A percentile compares a stretch with the other conserved stretches of the same genome.
Conservation (phyloP, 2,113 vertebrate genomes). For the Catharus bicknelli region DNA sequence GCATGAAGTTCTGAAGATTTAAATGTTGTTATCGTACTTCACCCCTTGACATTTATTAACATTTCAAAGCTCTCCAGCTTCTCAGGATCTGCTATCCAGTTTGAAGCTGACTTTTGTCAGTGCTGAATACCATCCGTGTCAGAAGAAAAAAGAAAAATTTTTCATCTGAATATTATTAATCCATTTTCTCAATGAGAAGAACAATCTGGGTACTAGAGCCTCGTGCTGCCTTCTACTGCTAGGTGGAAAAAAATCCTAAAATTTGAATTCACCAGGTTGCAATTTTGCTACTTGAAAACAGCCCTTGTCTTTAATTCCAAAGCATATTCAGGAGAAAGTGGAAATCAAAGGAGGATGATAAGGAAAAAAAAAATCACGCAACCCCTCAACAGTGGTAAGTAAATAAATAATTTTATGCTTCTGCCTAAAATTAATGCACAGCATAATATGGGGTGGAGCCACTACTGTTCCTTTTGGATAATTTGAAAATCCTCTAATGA, state of each 20-base stretch:
- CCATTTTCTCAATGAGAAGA: not conserved
- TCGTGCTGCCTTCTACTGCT: not conserved
- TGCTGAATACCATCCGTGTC: not conserved
- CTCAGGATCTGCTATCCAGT: not conserved
- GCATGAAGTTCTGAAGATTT: not conserved
- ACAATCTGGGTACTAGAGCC: not conserved
- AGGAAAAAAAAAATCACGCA: not conserved
- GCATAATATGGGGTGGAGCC: not conserved
- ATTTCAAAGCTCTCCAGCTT: not conserved
- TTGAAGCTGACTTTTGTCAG: not conserved
- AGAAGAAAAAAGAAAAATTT: not conserved
- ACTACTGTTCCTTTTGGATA: not conserved
- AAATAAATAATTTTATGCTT: not conserved
- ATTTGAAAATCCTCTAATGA: not conserved
- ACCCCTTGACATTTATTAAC: not conserved
- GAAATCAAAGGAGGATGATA: not conserved
- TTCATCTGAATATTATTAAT: not conserved
- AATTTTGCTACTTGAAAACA: not conserved
- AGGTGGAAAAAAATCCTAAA: not conserved
- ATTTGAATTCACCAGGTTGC: not conserved
- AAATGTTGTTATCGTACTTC: not conserved
- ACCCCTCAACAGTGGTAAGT: not conserved
- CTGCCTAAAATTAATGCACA: not conserved
- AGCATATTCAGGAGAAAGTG: not conserved
- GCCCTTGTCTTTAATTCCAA: not conserved